These are phyloP conservation scores for Drosophila arawakana DNA, from an alignment of 1,140 invertebrate species.

Conservation along the genomic window DNA sequence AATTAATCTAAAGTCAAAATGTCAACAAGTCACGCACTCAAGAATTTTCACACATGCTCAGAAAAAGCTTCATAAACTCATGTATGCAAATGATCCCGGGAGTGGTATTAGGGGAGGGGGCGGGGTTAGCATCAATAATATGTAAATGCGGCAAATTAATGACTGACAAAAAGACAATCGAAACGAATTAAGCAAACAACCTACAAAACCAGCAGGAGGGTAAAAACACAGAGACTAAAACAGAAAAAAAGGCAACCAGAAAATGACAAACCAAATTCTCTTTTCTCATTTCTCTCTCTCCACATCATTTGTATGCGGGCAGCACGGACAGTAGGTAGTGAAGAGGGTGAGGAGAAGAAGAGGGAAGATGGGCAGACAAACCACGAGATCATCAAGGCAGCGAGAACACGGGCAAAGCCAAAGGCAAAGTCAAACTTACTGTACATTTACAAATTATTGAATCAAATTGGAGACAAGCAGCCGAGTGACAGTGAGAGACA, in stretches of 20 bases:
- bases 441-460: constrained; percentile 69
- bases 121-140: constrained; percentile 73
- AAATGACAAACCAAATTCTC: constrained; percentile 28
- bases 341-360: constrained; percentile 1
- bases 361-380: constrained; percentile 31
- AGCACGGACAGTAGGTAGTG: constrained; percentile 25
- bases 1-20: constrained; percentile 28
- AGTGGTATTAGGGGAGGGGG: background rate
- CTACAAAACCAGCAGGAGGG: constrained; percentile 63
- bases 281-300: too few relatives aligned
- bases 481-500: background rate
- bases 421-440: constrained; percentile 47
- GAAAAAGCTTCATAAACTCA: constrained; percentile 24
- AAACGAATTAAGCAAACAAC: constrained; percentile 79
- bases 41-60: constrained; percentile 65
- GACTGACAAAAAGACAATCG: constrained; percentile 83
- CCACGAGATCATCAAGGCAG: constrained; percentile 59
- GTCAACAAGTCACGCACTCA: constrained; percentile 59
- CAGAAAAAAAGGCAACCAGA: constrained; percentile 9
- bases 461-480: constrained; percentile 63
- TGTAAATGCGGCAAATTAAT: constrained; percentile 82
- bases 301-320: constrained; percentile 73
- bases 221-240: background rate
- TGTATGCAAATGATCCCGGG: constrained; percentile 63
- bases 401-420: background rate